phyloP scores from a whole-genome alignment of 2,113 vertebrate species.

The Ictalurus punctatus region DNA sequence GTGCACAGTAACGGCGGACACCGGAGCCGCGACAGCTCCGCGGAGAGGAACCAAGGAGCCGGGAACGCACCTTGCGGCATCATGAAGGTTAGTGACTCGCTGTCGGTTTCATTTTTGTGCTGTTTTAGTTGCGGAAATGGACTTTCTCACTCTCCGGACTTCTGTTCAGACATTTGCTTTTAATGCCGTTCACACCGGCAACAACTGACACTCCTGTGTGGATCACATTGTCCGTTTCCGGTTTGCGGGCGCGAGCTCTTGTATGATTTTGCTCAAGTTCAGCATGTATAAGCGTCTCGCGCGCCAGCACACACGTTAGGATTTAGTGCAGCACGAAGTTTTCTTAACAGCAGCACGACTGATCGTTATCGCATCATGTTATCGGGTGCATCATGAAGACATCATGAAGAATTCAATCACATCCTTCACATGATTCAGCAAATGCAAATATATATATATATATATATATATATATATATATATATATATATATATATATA shows the following conservation, averaged over 20 bases:
- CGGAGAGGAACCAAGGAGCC: conserved; percentile 73
- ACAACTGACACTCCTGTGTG: neutral
- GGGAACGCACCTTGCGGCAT: conserved; percentile 80
- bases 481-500: no score
- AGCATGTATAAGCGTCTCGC: neutral
- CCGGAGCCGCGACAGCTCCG: conserved; percentile 79
- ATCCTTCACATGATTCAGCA: neutral
- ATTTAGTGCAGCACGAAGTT: neutral
- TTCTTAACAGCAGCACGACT: neutral
- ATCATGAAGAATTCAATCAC: neutral
- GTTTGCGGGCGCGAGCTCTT: neutral
- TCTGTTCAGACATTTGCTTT: neutral
- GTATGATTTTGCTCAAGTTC: neutral
- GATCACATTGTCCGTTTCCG: conserved; percentile 29
- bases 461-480: no score
- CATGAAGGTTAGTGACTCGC: conserved; percentile 80
- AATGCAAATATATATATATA: neutral
- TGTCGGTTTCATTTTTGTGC: neutral
- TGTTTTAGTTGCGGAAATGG: neutral
- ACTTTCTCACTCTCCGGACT: neutral
- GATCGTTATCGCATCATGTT: neutral
- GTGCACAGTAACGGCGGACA: conserved; percentile 73
- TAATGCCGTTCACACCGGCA: neutral
- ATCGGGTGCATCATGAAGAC: neutral
- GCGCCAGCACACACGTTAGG: neutral